Percentiles rank a stretch among this genome's conserved stretches.
phyloP scores from a whole-genome alignment of 2,113 vertebrate species.

The Toxostoma redivivum region DNA sequence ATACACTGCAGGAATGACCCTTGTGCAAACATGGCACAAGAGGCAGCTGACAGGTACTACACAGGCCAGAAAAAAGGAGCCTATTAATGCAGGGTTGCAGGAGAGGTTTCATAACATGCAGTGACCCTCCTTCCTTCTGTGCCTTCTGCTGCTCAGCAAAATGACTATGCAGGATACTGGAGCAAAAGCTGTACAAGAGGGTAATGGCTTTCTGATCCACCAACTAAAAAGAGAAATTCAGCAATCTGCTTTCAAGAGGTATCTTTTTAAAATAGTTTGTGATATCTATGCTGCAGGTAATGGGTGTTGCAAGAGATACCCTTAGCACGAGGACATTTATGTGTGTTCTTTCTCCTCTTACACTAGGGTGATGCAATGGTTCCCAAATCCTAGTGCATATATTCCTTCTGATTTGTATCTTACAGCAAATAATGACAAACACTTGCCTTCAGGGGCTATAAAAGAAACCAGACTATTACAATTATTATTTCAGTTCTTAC shows the following conservation, averaged over 20 bases:
- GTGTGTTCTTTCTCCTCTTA: neutral
- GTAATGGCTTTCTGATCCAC: neutral
- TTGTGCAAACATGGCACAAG: rapidly evolving
- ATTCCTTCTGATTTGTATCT: neutral
- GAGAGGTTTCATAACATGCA: neutral
- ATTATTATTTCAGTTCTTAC: neutral
- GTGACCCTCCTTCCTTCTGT: neutral
- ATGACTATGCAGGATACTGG: neutral
- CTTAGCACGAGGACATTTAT: neutral
- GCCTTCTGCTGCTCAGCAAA: neutral
- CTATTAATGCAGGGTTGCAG: neutral
- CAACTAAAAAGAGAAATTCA: neutral
- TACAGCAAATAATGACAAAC: neutral
- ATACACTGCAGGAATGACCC: neutral
- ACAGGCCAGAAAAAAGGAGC: neutral
- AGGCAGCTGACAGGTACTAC: neutral
- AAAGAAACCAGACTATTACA: neutral
- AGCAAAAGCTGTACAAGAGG: neutral
- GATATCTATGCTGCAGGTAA: neutral
- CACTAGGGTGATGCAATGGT: rapidly evolving
- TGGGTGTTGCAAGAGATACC: neutral
- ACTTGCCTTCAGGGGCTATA: neutral
- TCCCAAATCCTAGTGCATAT: neutral
- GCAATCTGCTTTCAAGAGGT: neutral
- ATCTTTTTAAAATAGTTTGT: neutral